A percentile compares a stretch with the other conserved stretches of the same genome.
Conservation (phyloP, 2,113 vertebrate genomes). For the Campylomormyrus tamandua region DNA sequence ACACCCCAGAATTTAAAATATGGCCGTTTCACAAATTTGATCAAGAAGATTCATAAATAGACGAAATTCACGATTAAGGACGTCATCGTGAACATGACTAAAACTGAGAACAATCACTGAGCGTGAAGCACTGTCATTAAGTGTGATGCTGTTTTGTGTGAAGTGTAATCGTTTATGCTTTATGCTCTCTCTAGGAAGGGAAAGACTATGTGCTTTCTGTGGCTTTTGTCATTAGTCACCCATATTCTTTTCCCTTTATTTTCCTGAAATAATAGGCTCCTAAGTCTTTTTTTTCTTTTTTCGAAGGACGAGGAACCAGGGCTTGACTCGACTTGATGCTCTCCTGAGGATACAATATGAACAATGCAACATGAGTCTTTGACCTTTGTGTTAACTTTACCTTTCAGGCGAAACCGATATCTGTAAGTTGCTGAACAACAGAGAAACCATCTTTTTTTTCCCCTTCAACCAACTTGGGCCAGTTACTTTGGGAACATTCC, state of each 20-base stretch:
- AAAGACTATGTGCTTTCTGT: background rate
- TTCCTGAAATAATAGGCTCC: background rate
- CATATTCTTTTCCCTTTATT: background rate
- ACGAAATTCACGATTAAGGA: background rate
- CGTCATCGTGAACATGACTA: background rate
- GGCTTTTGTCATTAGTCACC: background rate
- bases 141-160: background rate
- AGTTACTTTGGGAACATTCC: background rate
- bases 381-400: conserved; percentile 14
- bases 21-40: background rate
- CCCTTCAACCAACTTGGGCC: background rate
- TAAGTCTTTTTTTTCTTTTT: conserved; percentile 1
- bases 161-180: background rate
- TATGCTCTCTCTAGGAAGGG: background rate
- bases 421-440: conserved; percentile 3
- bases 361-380: conserved; percentile 7
- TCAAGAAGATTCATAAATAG: background rate
- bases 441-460: background rate
- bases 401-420: background rate
- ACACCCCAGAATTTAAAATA: background rate
- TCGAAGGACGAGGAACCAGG: background rate
- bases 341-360: background rate
- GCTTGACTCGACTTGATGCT: conserved; percentile 6
- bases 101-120: background rate
- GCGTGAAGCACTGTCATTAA: background rate